Evolutionary conservation across 2,113 vertebrate species (phyloP).

Genomic region (Romanogobio albipinnatus): DNA sequence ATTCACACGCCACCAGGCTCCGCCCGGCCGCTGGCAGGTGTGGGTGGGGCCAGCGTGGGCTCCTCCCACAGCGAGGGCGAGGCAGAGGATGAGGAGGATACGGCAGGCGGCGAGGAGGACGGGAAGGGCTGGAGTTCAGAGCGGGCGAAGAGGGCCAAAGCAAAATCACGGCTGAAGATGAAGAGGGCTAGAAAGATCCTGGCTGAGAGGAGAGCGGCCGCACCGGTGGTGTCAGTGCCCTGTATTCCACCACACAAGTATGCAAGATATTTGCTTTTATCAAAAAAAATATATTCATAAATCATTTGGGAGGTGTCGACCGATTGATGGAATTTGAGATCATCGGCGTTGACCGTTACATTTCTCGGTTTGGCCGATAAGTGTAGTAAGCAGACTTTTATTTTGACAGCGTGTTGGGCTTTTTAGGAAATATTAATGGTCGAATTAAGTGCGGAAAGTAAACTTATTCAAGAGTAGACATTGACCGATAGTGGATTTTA

Average conservation of each 20-base stretch:
- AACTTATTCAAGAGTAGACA: too few relatives aligned
- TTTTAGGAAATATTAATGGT: too few relatives aligned
- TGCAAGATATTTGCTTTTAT: neutral
- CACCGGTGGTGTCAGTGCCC: slow-evolving; percentile 94
- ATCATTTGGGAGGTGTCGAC: too few relatives aligned
- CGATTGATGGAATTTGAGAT: too few relatives aligned
- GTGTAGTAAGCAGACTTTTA: too few relatives aligned
- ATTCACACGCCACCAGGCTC: slow-evolving; percentile 96
- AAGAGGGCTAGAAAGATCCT: slow-evolving; percentile 96
- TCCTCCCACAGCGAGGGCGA: slow-evolving; percentile 94
- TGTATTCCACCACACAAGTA: slow-evolving; percentile 98
- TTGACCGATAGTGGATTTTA: too few relatives aligned
- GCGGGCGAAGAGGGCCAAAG: slow-evolving; percentile 95
- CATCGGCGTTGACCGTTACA: too few relatives aligned
- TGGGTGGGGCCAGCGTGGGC: slow-evolving; percentile 73
- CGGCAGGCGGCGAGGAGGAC: slow-evolving; percentile 90
- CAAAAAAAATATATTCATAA: neutral
- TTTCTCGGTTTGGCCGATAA: too few relatives aligned
- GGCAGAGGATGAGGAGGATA: slow-evolving; percentile 93
- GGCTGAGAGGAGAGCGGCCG: slow-evolving; percentile 94
- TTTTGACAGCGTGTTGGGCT: too few relatives aligned
- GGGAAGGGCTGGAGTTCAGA: slow-evolving; percentile 96
- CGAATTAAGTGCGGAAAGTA: too few relatives aligned
- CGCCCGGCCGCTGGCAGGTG: slow-evolving; percentile 74
- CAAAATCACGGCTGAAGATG: slow-evolving; percentile 97